Base-by-base conservation (phyloP, 2,888 invertebrate species). In the Hecatera dysodea region DNA sequence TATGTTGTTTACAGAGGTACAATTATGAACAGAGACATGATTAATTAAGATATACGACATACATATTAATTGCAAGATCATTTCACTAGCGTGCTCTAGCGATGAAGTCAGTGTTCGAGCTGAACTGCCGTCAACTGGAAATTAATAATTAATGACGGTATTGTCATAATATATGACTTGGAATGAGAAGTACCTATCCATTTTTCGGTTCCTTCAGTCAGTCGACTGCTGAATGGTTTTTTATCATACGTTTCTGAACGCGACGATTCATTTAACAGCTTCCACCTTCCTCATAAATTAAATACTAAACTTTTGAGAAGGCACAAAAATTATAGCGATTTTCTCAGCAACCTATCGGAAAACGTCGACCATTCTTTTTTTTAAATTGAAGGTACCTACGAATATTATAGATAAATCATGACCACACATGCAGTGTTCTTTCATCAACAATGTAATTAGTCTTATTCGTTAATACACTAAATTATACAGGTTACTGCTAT, bases 41-140 rank as follows among this genome's bases (percentile, higher is more conserved):
- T 29, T 88, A 89, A 91, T 91, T 88, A 87, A 83, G 84, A 89
- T 78, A 78, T 84, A 89, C 81, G 87, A 83, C 75, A 61, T 46
- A 82, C 85, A 87, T 90, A 88, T 90, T 87, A 85, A 85, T 86
- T 83, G 81, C 85, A 88, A 88, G 87, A 89, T 86, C 88, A 87
- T 88, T 89, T 89, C 83, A 83, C 87, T 82, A 64, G 79, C 85
- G 82, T 86, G 86, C 85, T 81, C 82, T 63, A 62, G 69, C 72
- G 87, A 90, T 91, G 91, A 90, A 90, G 90, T 91, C 90, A 92
- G 85, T 78, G 66, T 66, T 72, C 72, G 68, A 75, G 64, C 78
- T 78, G 75, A 90, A 89, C 92, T 89, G 90, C 90, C 81, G 72
- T 60, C 79, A 89, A 88, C 92, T 89, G 87, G 91, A 90, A 88